These are phyloP conservation scores for Thamnophis elegans DNA, from an alignment of 2,797 vertebrate species.

Conservation along the genomic window DNA sequence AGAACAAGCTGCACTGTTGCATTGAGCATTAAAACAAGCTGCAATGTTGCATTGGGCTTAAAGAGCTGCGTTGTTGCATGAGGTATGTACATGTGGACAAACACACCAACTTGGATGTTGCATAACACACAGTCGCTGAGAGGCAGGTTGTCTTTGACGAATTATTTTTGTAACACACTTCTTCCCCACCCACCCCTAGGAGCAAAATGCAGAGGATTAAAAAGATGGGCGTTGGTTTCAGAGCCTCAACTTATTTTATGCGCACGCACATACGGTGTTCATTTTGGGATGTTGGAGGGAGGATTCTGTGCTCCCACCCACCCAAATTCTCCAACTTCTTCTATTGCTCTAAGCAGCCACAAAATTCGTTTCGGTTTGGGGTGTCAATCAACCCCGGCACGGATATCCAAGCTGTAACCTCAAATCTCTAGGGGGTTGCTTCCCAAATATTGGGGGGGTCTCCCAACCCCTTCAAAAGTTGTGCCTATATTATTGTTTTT, in stretches of 20 bases:
- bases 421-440: background rate
- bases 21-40: too few relatives aligned
- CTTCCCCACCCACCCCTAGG: background rate
- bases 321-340: background rate
- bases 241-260: background rate
- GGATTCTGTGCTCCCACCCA: background rate
- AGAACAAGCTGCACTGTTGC: too few relatives aligned
- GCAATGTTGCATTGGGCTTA: too few relatives aligned
- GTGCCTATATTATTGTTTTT: background rate
- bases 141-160: background rate
- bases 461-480: background rate
- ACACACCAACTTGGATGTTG: background rate
- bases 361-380: background rate
- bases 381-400: background rate
- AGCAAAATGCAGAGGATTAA: background rate
- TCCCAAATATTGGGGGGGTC: background rate
- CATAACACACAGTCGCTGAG: background rate
- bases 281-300: background rate
- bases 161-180: background rate
- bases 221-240: background rate
- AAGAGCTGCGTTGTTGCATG: background rate
- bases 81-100: background rate
- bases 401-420: background rate
- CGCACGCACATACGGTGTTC: rapidly evolving
- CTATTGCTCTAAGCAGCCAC: background rate